Base-by-base conservation (phyloP, 37 sponge, comb jelly and placozoan species). In the Mnemiopsis leidyi region DNA sequence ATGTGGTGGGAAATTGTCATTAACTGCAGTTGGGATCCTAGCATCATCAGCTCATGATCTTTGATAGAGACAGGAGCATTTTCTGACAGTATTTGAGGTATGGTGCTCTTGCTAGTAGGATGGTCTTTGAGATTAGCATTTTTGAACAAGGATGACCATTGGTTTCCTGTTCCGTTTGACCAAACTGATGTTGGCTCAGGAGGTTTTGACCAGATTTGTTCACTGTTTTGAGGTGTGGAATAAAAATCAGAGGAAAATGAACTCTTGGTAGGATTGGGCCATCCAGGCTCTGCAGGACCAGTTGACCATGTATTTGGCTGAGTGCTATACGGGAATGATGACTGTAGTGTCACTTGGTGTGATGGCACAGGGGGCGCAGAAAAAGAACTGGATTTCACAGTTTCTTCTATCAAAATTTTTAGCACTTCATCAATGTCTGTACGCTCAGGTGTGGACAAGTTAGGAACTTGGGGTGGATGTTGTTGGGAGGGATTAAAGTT, bases 1-100 rank as follows among this genome's bases (percentile, higher is more conserved):
- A 40, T 23, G 20, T n/a, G 61, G 26, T 85, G 90, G 23, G 90
- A 40, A 40, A 85, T 85, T 21, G 90, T 85, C 90, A 85, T 85
- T 9, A 85, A n/a, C 25, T 85, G 90, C 7, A 85, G 32, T 61
- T 85, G 90, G 1, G 90, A 85, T 13, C 90, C 90, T 3, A 85
- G 61, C 90, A 85, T 85, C 90, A 85, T 85, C 29, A 85, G 90
- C 61, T 85, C 35, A n/a, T 33, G 39, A 25, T 85, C 90, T 23
- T 85, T 85, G 23, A 37, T 36, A 1, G 61, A 39, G 7, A 39
- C 48, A n/a, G 90, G 90, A 29, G 21, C 38, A 25, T 38, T 85
- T 39, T 85, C 90, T 85, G 90, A 85, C 29, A 85, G 48, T 9
- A 85, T 85, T 25, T 85, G 90, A 5, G 90, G 90, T 23, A 71